Evolutionary conservation across 2,797 vertebrate species (phyloP), one percentile per base, ranked within the genome.

Genomic region (Leptatherina wallacei): DNA sequence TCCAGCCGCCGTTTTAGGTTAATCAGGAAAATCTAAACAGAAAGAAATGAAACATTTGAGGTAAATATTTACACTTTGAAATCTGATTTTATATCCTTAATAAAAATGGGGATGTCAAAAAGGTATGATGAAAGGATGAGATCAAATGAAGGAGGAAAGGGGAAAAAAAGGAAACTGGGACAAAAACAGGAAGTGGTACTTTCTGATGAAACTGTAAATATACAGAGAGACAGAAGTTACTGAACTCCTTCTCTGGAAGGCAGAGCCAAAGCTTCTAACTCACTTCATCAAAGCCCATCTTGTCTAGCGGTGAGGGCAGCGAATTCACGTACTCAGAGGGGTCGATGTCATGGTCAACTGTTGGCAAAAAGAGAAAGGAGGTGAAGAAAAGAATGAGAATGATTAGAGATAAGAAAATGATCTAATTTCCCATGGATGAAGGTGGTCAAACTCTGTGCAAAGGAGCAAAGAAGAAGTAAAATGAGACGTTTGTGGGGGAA

Each of bases 281-380:
- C 94, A 99, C 98, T 91, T 99, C 94, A 69, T 99, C 95, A 88
- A 99, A 98, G 61, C 94, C 96, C 88, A 98, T 96, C 87, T 93
- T 97, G 89, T 96, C 95, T 64, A 94, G 95, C 4, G 81, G 83
- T 47, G 95, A 94, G 0, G 89, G 89, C 1, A 92, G 89, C 14
- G 91, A 61, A 47, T 95, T 92, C 76, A 98, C 79, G 77, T 95
- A 94, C 81, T 94, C 92, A 0, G 98, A 96, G 6, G 95, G 94
- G 36, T 96, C 94, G 22, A 97, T 73, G 10, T 95, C 93, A 42
- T 94, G 95, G 68, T 99, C 95, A 18, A 99, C 98, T 99, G 94
- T 42, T 14, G 56, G 71, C 69, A 62, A 29, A 61, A 20, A 61
- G 44, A 54, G 29, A 27, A 73, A 68, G 42, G 30, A 59, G 54